Percentiles rank a stretch among this genome's conserved stretches.
Conservation (phyloP, 2,888 invertebrate species). For the Tenthredo notha region DNA sequence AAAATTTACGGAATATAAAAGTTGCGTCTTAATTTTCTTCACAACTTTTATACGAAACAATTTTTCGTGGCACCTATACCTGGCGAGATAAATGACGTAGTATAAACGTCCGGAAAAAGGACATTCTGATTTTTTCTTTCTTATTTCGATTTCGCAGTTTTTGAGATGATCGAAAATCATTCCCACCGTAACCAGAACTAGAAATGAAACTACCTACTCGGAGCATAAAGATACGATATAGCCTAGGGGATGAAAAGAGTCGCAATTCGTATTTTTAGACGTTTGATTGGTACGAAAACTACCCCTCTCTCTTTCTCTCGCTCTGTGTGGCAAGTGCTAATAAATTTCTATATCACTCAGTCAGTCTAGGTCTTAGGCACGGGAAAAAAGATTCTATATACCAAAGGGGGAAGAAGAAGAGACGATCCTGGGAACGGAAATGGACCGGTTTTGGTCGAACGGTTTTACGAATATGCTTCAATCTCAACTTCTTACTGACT, state of each 20-base stretch:
- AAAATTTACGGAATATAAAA: neutral
- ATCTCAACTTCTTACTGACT: conserved; percentile 32
- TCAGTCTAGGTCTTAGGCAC: conserved; percentile 50
- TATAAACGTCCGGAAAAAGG: neutral
- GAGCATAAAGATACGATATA: neutral
- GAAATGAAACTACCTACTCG: neutral
- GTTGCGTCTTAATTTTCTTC: neutral
- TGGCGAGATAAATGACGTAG: neutral
- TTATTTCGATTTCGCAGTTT: neutral
- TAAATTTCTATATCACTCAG: conserved; percentile 69
- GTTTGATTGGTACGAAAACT: conserved; percentile 72
- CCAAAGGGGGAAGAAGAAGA: conserved; percentile 29
- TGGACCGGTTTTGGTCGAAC: conserved; percentile 75
- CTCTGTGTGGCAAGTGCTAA: conserved; percentile 72
- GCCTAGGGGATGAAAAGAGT: neutral
- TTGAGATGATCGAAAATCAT: neutral
- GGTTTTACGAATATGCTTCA: conserved; percentile 77
- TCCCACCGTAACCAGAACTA: neutral
- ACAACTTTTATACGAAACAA: neutral
- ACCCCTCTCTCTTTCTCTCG: conserved; percentile 57
- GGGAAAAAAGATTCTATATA: conserved; percentile 46
- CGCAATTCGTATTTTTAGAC: neutral
- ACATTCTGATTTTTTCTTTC: neutral
- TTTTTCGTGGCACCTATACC: neutral
- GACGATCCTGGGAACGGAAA: conserved; percentile 64